These are phyloP conservation scores for Labeo rohita DNA, from an alignment of 2,113 vertebrate genomes.

Conservation along the genomic window DNA sequence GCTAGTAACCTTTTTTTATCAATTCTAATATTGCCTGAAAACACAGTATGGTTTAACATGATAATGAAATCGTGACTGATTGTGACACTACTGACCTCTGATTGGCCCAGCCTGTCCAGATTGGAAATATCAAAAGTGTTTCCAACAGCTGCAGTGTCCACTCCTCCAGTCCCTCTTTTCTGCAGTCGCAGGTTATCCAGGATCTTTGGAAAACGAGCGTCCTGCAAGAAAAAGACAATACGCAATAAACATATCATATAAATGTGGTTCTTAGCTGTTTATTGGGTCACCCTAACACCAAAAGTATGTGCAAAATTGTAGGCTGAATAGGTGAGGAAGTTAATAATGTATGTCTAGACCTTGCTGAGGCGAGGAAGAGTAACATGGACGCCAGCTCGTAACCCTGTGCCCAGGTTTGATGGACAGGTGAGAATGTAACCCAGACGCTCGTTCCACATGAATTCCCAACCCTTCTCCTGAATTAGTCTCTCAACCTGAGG, in stretches of 20 bases:
- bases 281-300: not conserved
- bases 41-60: not conserved
- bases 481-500: slow-evolving; percentile 77
- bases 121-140: slow-evolving; percentile 93
- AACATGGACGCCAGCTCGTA: slow-evolving; percentile 77
- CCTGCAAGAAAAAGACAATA: slow-evolving; percentile 70
- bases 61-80: too few relatives aligned
- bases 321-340: not conserved
- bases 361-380: slow-evolving; percentile 78
- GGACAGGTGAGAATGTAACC: slow-evolving; percentile 79
- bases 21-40: not conserved
- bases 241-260: not conserved
- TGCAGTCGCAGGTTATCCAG: slow-evolving; percentile 93
- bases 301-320: not conserved
- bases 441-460: slow-evolving; percentile 79
- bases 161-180: slow-evolving; percentile 93
- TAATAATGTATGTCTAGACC: slow-evolving; percentile 57
- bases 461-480: slow-evolving; percentile 79
- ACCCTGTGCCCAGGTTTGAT: slow-evolving; percentile 78
- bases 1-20: not conserved
- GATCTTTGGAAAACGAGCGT: slow-evolving; percentile 88
- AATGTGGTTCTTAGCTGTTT: not conserved
- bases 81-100: slow-evolving; percentile 77
- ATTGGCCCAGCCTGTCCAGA: slow-evolving; percentile 93
- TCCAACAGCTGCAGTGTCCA: slow-evolving; percentile 91